phyloP scores from a whole-genome alignment of 23 tunicate genomes.

The Styela clava region DNA sequence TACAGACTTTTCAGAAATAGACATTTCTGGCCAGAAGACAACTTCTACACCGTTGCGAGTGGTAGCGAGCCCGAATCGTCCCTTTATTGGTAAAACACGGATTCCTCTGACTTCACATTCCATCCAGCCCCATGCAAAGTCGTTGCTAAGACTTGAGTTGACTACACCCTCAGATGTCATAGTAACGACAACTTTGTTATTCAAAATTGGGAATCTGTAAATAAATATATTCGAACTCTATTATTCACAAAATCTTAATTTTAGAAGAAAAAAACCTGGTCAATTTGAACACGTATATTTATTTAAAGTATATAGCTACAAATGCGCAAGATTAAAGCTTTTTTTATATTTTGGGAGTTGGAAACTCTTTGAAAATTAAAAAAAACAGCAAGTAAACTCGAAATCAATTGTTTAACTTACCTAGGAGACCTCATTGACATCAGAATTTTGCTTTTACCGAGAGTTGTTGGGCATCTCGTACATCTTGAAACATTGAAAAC shows the following conservation, averaged over 20 bases:
- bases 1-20: not conserved
- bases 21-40: constrained; percentile 9
- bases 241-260: too few relatives aligned
- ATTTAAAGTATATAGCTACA: too few relatives aligned
- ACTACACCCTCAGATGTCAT: not conserved
- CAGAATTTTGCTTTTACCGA: not conserved
- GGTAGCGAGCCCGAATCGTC: not conserved
- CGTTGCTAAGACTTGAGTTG: constrained; percentile 4
- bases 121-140: not conserved
- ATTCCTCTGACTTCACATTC: not conserved
- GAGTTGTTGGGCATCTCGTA: not conserved
- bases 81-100: not conserved
- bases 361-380: too few relatives aligned
- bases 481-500: not conserved
- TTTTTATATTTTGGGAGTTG: too few relatives aligned
- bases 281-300: too few relatives aligned
- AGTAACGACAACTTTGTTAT: not conserved
- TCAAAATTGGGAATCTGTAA: not conserved
- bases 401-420: not conserved
- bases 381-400: too few relatives aligned
- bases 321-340: too few relatives aligned
- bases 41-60: not conserved
- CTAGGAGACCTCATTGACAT: not conserved
- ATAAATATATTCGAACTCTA: too few relatives aligned
- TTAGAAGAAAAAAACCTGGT: too few relatives aligned